Conservation (phyloP, 1,140 invertebrate species). For the Sitophilus oryzae region DNA sequence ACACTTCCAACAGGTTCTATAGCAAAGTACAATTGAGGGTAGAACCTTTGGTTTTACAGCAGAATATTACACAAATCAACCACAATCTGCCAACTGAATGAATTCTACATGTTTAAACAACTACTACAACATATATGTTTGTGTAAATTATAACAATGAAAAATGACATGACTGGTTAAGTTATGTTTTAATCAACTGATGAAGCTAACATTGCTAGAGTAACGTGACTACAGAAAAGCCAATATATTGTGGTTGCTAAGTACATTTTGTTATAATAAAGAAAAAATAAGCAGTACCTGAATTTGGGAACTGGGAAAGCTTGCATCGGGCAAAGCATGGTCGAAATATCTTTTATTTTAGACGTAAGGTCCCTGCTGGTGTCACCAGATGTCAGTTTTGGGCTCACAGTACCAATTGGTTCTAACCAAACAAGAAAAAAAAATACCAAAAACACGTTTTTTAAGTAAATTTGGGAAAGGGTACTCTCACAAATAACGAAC, state of each 20-base stretch:
- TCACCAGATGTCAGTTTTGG: slow-evolving; percentile 70
- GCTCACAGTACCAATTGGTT: slow-evolving; percentile 68
- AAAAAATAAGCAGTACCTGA: slow-evolving; percentile 45
- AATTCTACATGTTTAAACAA: no score
- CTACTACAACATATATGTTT: no score
- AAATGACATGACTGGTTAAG: no score
- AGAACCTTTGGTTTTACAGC: no score
- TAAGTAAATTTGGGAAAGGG: not conserved
- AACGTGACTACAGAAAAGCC: no score
- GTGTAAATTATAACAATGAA: no score
- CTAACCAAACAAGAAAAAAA: slow-evolving; percentile 44
- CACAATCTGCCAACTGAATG: no score
- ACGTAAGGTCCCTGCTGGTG: slow-evolving; percentile 56
- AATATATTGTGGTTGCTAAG: no score
- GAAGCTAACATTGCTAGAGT: no score
- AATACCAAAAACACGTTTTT: not conserved
- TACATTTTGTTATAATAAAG: no score
- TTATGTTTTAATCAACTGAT: no score
- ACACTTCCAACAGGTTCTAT: slow-evolving; percentile 67
- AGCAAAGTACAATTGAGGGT: slow-evolving; percentile 20
- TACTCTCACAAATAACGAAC: slow-evolving; percentile 4
- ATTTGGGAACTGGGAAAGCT: slow-evolving; percentile 54
- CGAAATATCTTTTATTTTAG: slow-evolving; percentile 48
- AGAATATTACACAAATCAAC: no score
- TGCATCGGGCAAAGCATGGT: slow-evolving; percentile 61